phyloP scores from a whole-genome alignment of 2,888 invertebrate species.

The Microctonus aethiopoides region DNA sequence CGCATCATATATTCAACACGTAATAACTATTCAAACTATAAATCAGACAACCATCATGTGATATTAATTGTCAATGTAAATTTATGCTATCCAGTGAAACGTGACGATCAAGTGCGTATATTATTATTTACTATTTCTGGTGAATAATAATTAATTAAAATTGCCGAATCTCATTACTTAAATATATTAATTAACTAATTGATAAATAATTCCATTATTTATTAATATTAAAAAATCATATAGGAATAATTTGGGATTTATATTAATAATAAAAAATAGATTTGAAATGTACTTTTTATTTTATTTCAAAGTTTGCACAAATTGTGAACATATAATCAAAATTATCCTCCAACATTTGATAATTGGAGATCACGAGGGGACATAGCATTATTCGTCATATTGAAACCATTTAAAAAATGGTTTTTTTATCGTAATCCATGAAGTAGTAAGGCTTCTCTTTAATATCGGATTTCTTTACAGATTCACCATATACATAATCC shows the following conservation, averaged over 20 bases:
- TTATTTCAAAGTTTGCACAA: background rate
- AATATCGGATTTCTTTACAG: constrained; percentile 8
- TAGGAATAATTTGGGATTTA: background rate
- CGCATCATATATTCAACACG: too few species aligned
- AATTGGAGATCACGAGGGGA: background rate
- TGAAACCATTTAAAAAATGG: constrained; percentile 12
- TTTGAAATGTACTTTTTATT: background rate
- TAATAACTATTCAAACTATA: too few species aligned
- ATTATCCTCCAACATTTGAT: background rate
- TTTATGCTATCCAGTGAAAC: too few species aligned
- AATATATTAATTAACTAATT: too few species aligned
- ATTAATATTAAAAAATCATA: too few species aligned
- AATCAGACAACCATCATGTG: too few species aligned
- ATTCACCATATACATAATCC: constrained; percentile 19
- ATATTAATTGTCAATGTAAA: too few species aligned
- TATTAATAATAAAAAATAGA: background rate
- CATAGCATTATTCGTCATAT: background rate
- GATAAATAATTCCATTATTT: too few species aligned
- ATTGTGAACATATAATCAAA: background rate
- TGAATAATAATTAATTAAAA: too few species aligned
- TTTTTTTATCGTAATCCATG: constrained; percentile 33
- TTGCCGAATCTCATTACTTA: too few species aligned
- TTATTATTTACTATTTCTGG: too few species aligned
- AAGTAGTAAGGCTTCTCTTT: constrained; percentile 26
- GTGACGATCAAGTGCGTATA: too few species aligned